Conservation (phyloP, 2,888 invertebrate genomes). For the Hartigia nigra region DNA sequence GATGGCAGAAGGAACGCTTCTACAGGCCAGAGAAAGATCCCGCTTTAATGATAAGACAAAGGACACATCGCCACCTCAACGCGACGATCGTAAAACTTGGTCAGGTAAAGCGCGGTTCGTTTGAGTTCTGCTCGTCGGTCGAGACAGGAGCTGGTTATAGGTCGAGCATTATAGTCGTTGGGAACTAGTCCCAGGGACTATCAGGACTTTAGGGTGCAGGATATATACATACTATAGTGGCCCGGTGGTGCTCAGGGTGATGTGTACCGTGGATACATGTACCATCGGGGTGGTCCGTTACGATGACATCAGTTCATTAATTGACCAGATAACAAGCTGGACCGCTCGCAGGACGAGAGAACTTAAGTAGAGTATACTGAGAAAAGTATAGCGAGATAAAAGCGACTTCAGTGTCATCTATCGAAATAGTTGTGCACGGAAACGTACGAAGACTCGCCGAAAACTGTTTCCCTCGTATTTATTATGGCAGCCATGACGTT, state of each 20-base stretch:
- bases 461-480: neutral
- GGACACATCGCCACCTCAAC: constrained; percentile 66
- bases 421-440: neutral
- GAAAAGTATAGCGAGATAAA: neutral
- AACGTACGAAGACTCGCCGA: neutral
- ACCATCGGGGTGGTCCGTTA: constrained; percentile 60
- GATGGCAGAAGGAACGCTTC: constrained; percentile 1
- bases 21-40: constrained; percentile 45
- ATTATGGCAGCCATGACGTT: neutral
- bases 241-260: neutral
- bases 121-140: constrained; percentile 39
- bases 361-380: neutral
- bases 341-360: constrained; percentile 16
- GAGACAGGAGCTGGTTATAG: constrained; percentile 55
- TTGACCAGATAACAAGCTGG: constrained; percentile 55
- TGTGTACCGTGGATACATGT: constrained; percentile 36
- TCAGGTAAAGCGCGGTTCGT: constrained; percentile 63
- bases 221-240: neutral
- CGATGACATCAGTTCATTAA: constrained; percentile 64
- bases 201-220: constrained; percentile 35
- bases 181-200: constrained; percentile 29
- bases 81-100: constrained; percentile 66
- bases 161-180: constrained; percentile 52
- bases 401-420: neutral
- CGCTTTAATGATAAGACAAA: constrained; percentile 59